phyloP scores from a whole-genome alignment of 2,113 vertebrate genomes.

The Rhinichthys klamathensis region DNA sequence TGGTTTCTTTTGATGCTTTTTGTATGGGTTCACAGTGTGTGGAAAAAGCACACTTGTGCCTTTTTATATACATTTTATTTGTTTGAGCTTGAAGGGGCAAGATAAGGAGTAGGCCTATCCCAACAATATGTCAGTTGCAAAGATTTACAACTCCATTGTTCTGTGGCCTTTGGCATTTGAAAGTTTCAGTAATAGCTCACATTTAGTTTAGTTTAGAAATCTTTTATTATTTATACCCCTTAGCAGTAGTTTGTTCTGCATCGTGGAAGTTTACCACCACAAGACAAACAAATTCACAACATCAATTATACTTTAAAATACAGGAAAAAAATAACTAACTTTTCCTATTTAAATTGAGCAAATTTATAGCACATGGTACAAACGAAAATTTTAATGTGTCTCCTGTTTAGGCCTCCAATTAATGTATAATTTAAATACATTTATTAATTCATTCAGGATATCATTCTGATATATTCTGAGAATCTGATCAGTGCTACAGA shows the following conservation, averaged over 20 bases:
- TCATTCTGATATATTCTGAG: no score
- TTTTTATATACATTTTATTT: neutral
- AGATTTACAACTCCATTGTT: neutral
- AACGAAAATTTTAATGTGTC: neutral
- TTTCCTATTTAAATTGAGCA: no score
- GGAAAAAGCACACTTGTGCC: neutral
- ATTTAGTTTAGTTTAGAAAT: neutral
- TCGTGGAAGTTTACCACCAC: neutral
- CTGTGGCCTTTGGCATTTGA: slow-evolving; percentile 3
- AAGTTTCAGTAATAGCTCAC: neutral
- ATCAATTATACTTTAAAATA: no score
- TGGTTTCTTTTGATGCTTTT: neutral
- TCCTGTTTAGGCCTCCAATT: neutral
- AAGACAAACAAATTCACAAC: no score
- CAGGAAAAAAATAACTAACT: no score
- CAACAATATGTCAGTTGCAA: neutral
- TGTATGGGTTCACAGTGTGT: neutral
- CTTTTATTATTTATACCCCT: no score
- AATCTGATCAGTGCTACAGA: no score
- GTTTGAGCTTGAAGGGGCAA: neutral
- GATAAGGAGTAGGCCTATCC: neutral
- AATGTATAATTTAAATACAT: neutral
- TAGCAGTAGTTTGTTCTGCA: no score
- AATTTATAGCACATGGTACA: no score
- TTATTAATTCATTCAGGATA: neutral